These are phyloP conservation scores for Arvicola amphibius DNA, from an alignment of 2,797 vertebrate genomes.

Conservation along the genomic window DNA sequence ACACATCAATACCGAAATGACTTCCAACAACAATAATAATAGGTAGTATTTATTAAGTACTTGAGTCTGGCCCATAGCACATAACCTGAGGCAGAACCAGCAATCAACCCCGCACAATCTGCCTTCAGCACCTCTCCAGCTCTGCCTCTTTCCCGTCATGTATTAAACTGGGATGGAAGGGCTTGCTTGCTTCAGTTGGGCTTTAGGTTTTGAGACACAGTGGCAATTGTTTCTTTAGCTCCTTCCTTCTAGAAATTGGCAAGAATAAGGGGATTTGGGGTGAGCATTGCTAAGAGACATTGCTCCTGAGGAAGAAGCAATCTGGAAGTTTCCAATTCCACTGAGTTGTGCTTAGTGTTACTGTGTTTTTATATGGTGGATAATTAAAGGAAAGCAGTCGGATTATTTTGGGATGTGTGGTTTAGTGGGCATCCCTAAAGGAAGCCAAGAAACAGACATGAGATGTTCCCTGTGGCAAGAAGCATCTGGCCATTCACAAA, in stretches of 20 bases:
- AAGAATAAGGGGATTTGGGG: background rate
- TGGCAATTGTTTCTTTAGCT: background rate
- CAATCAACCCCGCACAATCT: background rate
- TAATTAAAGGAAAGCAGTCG: background rate
- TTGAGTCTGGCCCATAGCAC: background rate
- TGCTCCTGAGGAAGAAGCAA: background rate
- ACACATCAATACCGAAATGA: background rate
- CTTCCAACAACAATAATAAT: constrained; percentile 42
- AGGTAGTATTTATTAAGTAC: constrained; percentile 6
- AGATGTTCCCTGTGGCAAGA: background rate
- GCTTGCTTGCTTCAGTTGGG: background rate
- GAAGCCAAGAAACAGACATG: background rate
- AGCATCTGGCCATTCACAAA: background rate
- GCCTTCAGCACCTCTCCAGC: background rate
- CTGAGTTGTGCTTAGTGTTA: background rate
- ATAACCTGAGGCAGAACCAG: background rate
- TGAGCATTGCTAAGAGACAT: background rate
- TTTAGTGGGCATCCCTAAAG: background rate
- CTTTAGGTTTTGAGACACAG: constrained; percentile 5
- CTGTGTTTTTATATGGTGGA: background rate
- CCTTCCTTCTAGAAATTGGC: constrained; percentile 35
- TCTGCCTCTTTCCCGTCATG: background rate
- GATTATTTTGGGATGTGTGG: background rate
- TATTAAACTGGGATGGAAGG: background rate
- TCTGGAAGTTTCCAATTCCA: constrained; percentile 6